Conservation (phyloP, 2,888 invertebrate species). For the Miltochrista miniata region DNA sequence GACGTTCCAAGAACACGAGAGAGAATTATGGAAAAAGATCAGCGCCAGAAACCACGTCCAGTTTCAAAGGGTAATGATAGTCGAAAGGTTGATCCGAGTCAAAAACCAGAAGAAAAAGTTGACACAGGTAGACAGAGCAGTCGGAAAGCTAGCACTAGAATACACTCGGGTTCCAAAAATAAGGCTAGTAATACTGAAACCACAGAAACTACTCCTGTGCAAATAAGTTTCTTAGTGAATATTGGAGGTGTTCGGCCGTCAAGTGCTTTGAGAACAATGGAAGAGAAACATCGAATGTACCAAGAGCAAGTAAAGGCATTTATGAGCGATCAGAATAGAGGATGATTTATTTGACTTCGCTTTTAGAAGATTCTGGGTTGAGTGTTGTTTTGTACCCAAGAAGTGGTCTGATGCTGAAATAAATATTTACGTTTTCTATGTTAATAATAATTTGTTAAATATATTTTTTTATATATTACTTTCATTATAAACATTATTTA, state of each 20-base stretch:
- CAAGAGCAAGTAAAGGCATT: constrained; percentile 71
- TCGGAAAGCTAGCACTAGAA: constrained; percentile 25
- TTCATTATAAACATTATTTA: neutral
- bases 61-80: constrained; percentile 8
- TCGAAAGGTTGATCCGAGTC: constrained; percentile 18
- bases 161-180: constrained; percentile 47
- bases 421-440: neutral
- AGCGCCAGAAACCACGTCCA: constrained; percentile 23
- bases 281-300: constrained; percentile 72
- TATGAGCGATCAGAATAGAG: constrained; percentile 42
- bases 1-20: constrained; percentile 39
- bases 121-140: constrained; percentile 1
- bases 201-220: constrained; percentile 53
- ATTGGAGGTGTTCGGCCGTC: constrained; percentile 62
- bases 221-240: constrained; percentile 70
- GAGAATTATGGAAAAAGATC: constrained; percentile 19
- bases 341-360: constrained; percentile 11
- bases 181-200: constrained; percentile 50
- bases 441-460: neutral
- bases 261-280: constrained; percentile 59
- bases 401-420: neutral
- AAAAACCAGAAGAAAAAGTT: constrained; percentile 20
- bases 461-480: neutral
- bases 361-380: too few relatives aligned
- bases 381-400: neutral